Evolutionary conservation across 2,113 vertebrate genomes (phyloP), one percentile per base, ranked within the genome.

Genomic region (Takifugu bimaculatus): DNA sequence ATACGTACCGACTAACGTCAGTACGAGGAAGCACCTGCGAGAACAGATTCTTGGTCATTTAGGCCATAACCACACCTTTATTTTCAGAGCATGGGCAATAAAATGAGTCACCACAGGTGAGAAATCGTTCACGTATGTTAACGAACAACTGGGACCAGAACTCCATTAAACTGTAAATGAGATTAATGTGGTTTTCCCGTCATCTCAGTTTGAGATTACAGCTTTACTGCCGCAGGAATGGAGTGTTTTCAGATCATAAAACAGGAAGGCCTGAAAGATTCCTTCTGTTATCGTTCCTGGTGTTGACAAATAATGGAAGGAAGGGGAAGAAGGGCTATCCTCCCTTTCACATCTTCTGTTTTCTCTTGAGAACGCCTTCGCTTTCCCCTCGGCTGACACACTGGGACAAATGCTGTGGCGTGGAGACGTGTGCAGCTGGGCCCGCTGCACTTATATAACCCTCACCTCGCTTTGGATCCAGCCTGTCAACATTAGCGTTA

Each of bases 91-190:
- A 7, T 13, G 6, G 25, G 1, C n/a, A 4, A 49, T 12, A 62
- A 50, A 54, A 27, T 71, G 61, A 79, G 20, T 75, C 70, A 65
- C 57, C 52, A 25, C 15, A 3, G 10, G 9, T 61, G 50, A 56
- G 28, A 61, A 50, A 42, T 13, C 5, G 25, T 42, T 9, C 6
- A 25, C 11, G 14, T n/a, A 15, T 26, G 15, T 72, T 74, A 49
- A 9, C 1, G 9, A 39, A 50, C 44, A 45, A 9, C 20, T n/a
- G 13, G 5, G 26, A 9, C 10, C 26, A 20, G 49, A 29, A 32
- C 43, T 10, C 6, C 26, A 15, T 29, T 2, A 49, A 25, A 15
- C 29, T 47, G 12, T 1, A 1, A 44, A 53, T 25, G 1, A 62
- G 44, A 6, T 3, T 5, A 9, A 2, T 28, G 12, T 75, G 5